Conservation (phyloP, 1,140 invertebrate species). For the Drosophila ironensis region DNA sequence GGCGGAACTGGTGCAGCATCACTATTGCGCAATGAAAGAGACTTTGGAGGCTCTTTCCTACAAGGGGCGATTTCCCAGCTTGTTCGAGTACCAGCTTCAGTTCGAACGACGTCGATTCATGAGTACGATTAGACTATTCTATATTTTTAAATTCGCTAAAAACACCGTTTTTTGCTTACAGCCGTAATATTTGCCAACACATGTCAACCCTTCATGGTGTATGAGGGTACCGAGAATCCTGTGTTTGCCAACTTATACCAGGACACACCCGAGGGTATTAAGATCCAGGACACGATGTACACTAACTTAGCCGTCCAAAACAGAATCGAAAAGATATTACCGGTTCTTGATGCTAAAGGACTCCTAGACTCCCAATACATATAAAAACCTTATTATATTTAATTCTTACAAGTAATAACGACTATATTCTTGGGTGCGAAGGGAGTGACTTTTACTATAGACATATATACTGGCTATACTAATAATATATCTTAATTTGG, state of each 20-base stretch:
- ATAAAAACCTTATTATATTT: no score
- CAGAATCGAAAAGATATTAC: slow-evolving; percentile 32
- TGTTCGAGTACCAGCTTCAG: slow-evolving; percentile 61
- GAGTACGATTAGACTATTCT: slow-evolving; percentile 31
- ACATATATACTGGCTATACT: no score
- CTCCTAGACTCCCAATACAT: slow-evolving; percentile 51
- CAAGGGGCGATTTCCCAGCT: slow-evolving; percentile 38
- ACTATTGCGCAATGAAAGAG: slow-evolving; percentile 45
- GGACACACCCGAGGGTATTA: slow-evolving; percentile 26
- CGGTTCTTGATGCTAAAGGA: slow-evolving; percentile 55
- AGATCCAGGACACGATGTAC: slow-evolving; percentile 50
- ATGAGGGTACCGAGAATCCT: slow-evolving; percentile 36
- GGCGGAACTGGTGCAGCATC: slow-evolving; percentile 57
- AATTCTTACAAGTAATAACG: no score
- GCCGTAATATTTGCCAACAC: slow-evolving; percentile 24
- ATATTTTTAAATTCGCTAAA: not conserved
- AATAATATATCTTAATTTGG: no score
- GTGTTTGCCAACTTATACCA: slow-evolving; percentile 40
- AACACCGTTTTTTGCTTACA: not conserved
- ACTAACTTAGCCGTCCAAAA: slow-evolving; percentile 18
- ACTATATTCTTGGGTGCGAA: no score
- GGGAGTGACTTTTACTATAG: no score
- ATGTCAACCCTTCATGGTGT: slow-evolving; percentile 49
- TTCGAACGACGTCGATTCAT: slow-evolving; percentile 53
- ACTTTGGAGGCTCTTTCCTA: slow-evolving; percentile 43